Evolutionary conservation across 1,140 invertebrate genomes (phyloP).

Genomic region (Apis dorsata): DNA sequence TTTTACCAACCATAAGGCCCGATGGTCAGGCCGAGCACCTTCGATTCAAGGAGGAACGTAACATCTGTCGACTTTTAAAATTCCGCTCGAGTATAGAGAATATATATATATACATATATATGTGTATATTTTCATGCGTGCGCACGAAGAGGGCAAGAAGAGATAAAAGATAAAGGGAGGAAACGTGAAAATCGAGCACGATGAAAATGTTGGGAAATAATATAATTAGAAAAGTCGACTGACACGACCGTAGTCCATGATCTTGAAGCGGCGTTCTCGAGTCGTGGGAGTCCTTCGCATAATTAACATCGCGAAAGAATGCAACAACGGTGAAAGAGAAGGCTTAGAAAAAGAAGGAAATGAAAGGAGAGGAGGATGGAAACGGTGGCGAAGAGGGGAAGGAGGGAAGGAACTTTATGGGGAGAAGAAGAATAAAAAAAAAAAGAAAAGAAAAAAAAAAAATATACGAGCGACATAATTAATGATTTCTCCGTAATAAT

Average conservation of each 20-base stretch:
- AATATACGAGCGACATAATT: slow-evolving; percentile 70
- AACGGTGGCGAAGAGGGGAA: background rate
- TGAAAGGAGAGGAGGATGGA: slow-evolving; percentile 36
- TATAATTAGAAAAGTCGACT: slow-evolving; percentile 62
- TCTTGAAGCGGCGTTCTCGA: slow-evolving; percentile 71
- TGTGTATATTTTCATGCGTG: background rate
- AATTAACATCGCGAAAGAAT: slow-evolving; percentile 73
- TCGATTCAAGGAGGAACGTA: background rate
- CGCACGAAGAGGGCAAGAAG: no score
- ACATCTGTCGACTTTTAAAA: background rate
- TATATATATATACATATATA: no score
- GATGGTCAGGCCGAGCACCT: fast-evolving
- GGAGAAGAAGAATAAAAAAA: slow-evolving; percentile 1
- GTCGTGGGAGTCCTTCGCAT: slow-evolving; percentile 77
- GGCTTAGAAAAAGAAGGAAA: slow-evolving; percentile 17
- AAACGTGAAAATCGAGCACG: slow-evolving; percentile 2
- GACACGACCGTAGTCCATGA: slow-evolving; percentile 70
- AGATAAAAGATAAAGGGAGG: no score
- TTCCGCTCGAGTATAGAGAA: background rate
- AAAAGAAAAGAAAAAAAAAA: slow-evolving; percentile 38
- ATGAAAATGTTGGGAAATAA: slow-evolving; percentile 46
- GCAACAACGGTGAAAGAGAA: slow-evolving; percentile 57
- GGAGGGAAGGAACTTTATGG: slow-evolving; percentile 11
- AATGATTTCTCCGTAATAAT: slow-evolving; percentile 76
- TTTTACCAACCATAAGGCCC: background rate